phyloP scores from a whole-genome alignment of 2,888 invertebrate genomes.

The Lasioglossum pauxillum region DNA sequence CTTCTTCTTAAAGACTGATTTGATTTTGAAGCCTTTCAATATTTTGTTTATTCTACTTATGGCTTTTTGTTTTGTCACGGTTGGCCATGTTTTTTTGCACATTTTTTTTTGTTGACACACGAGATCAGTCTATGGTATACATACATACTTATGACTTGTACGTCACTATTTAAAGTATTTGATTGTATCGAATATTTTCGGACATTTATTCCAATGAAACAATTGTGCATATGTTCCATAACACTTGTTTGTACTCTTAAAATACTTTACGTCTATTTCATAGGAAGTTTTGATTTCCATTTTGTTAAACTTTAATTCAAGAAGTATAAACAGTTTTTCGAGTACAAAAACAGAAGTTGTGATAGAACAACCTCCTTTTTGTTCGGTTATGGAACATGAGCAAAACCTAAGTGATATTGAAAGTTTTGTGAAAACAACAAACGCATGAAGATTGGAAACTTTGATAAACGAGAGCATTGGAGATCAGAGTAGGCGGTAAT shows the following conservation, averaged over 20 bases:
- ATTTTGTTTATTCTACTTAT: slow-evolving; percentile 68
- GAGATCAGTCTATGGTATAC: slow-evolving; percentile 54
- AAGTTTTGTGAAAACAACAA: slow-evolving; percentile 73
- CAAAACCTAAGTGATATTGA: slow-evolving; percentile 69
- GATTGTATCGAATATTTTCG: slow-evolving; percentile 41
- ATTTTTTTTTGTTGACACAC: slow-evolving; percentile 64
- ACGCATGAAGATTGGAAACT: slow-evolving; percentile 81
- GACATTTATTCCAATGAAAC: slow-evolving; percentile 45
- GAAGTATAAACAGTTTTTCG: slow-evolving; percentile 25
- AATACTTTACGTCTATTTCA: slow-evolving; percentile 18
- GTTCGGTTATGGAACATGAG: slow-evolving; percentile 71
- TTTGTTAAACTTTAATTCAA: slow-evolving; percentile 21
- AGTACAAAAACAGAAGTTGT: slow-evolving; percentile 38
- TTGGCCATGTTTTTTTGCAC: slow-evolving; percentile 69
- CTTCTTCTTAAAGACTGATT: slow-evolving; percentile 56
- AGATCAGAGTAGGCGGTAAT: slow-evolving; percentile 80
- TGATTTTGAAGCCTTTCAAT: slow-evolving; percentile 62
- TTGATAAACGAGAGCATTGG: slow-evolving; percentile 80
- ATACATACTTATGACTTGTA: slow-evolving; percentile 37
- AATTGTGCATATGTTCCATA: slow-evolving; percentile 68
- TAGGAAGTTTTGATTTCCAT: slow-evolving; percentile 24
- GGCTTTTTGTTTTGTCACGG: slow-evolving; percentile 78
- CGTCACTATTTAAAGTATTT: slow-evolving; percentile 39
- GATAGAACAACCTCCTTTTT: slow-evolving; percentile 47
- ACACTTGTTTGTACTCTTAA: slow-evolving; percentile 56